Conservation (phyloP, 2,797 vertebrate species). For the Aldrovandia affinis region DNA sequence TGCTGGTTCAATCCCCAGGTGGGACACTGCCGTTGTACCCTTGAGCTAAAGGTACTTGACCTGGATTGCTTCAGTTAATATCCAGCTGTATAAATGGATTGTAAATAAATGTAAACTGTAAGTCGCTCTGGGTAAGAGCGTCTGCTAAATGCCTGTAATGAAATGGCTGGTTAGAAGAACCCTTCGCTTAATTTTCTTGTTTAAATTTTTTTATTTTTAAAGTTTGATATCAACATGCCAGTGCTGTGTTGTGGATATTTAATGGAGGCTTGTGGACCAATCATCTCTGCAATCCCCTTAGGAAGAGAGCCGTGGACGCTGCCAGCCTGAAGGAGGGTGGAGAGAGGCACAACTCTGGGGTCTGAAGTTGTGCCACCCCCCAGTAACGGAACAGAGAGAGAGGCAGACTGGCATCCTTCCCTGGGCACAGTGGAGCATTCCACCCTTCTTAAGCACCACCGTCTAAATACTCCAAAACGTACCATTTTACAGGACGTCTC, state of each 20-base stretch:
- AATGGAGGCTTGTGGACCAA: slow-evolving; percentile 25
- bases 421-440: slow-evolving; percentile 50
- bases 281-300: slow-evolving; percentile 52
- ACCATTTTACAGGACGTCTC: slow-evolving; percentile 61
- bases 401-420: slow-evolving; percentile 49
- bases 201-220: not conserved
- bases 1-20: too few species aligned
- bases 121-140: too few species aligned
- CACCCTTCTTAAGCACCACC: slow-evolving; percentile 38
- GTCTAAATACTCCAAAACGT: slow-evolving; percentile 43
- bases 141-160: too few species aligned
- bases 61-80: too few species aligned
- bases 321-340: slow-evolving; percentile 65
- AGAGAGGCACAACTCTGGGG: slow-evolving; percentile 70
- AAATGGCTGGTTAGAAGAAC: not conserved
- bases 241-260: not conserved
- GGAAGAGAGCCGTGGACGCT: slow-evolving; percentile 70
- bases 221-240: not conserved
- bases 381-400: slow-evolving; percentile 48
- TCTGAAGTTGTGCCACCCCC: slow-evolving; percentile 55
- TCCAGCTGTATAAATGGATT: too few species aligned
- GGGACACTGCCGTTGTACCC: too few species aligned
- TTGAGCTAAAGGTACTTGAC: too few species aligned
- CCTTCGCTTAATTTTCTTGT: not conserved
- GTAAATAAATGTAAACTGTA: too few species aligned